Base-by-base conservation (phyloP, 2,113 vertebrate species). In the Sphaerodactylus townsendi region DNA sequence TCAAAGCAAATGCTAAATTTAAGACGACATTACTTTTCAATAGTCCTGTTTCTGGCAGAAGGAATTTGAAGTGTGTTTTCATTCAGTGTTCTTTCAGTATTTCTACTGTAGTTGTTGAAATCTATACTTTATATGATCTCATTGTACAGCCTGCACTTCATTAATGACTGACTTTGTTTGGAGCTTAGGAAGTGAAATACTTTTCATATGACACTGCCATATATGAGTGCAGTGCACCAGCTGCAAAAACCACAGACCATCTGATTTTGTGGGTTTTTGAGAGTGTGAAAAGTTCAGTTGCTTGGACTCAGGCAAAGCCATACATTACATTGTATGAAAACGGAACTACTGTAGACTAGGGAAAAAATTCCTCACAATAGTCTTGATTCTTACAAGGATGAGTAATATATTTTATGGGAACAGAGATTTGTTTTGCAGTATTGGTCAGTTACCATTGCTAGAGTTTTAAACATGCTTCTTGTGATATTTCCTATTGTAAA, bases 251-350 rank as follows among this genome's bases (percentile, higher is more conserved):
- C 96, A 94, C 96, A 96, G 95, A 94, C 95, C 97, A 96, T 98
- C 96, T 97, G 97, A 98, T 97, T 97, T 96, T 97, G 97, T 86
- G 96, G 97, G 96, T 98, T 97, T 62, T 97, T 94, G 94, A 96
- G 96, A 96, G 97, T 98, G 98, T 98, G 97, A 99, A 98, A 98
- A 98, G 97, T 99, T 99, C 97, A 99, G 89, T 97, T 97, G 97
- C 97, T 96, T 96, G 95, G 96, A 96, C 95, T 95, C 93, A 94
- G 95, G 95, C 93, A 96, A 96, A 94, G 96, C 95, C 96, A 91
- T 97, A 94, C 89, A 79, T 92, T 92, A 86, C 85, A 93, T 91
- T 94, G 93, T 95, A 92, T 95, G 96, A 94, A 96, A 96, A 90
- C 82, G 84, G 94, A 96, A 98, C 97, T 98, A 96, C 96, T 89